A percentile compares a stretch with the other conserved stretches of the same genome.
Evolutionary conservation across 2,113 vertebrate genomes (phyloP).

Genomic region (Toxostoma redivivum): DNA sequence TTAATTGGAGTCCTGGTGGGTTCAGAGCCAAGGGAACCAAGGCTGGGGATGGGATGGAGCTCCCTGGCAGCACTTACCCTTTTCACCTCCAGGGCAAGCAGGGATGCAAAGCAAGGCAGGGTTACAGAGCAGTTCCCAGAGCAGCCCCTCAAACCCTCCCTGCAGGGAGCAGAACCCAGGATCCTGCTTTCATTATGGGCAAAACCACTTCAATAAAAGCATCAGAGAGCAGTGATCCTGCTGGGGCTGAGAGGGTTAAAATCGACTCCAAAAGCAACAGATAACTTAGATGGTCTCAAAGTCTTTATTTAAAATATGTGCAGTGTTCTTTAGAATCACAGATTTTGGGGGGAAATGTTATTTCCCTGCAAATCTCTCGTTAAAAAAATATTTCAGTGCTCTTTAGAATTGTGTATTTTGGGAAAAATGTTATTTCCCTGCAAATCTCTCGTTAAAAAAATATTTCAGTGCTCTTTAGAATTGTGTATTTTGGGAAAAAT

Average conservation of each 20-base stretch:
- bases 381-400: background rate
- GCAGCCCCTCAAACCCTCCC: background rate
- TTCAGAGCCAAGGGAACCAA: background rate
- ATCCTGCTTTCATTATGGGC: background rate
- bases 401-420: background rate
- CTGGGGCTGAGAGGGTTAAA: background rate
- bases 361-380: background rate
- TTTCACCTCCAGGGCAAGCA: constrained; percentile 90
- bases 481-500: background rate
- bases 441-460: background rate
- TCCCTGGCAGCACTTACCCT: constrained; percentile 85
- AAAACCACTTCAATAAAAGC: background rate
- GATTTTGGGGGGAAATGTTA: background rate
- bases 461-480: background rate
- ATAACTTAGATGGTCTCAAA: background rate
- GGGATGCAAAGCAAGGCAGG: constrained; percentile 79
- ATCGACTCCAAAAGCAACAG: background rate
- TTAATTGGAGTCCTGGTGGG: background rate
- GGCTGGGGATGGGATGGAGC: background rate
- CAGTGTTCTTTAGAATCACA: background rate
- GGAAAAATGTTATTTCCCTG: background rate
- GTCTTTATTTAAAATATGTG: fast-evolving
- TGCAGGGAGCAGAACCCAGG: background rate
- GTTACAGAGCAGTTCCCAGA: constrained; percentile 42
- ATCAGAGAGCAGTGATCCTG: background rate